Evolutionary conservation across 2,797 vertebrate species (phyloP).

Genomic region (Coilia nasus): DNA sequence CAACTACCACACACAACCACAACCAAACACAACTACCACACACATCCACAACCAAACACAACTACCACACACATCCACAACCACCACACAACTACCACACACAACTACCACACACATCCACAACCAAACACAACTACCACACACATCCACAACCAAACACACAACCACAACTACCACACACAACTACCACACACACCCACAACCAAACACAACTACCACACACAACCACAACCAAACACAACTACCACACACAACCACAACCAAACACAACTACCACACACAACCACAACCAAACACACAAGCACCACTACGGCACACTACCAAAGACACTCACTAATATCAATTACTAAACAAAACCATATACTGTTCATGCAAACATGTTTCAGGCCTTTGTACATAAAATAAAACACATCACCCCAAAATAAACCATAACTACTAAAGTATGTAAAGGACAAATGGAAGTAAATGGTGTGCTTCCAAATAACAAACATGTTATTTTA

Average conservation of each 20-base stretch:
- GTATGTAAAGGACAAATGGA: too few species aligned
- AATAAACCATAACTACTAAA: too few species aligned
- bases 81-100: slow-evolving; percentile 9
- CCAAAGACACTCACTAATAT: too few species aligned
- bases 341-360: too few species aligned
- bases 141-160: not conserved
- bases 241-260: not conserved
- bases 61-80: not conserved
- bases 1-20: not conserved
- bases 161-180: not conserved
- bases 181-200: not conserved
- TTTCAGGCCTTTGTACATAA: too few species aligned
- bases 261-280: not conserved
- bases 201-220: not conserved
- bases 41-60: not conserved
- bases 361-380: too few species aligned
- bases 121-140: not conserved
- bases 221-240: not conserved
- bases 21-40: not conserved
- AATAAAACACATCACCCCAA: too few species aligned
- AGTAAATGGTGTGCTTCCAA: too few species aligned
- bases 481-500: too few species aligned
- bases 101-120: not conserved
- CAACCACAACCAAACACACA: too few species aligned
- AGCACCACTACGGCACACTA: too few species aligned